Base-by-base conservation (phyloP, 2,797 vertebrate species). In the Podarcis siculus region DNA sequence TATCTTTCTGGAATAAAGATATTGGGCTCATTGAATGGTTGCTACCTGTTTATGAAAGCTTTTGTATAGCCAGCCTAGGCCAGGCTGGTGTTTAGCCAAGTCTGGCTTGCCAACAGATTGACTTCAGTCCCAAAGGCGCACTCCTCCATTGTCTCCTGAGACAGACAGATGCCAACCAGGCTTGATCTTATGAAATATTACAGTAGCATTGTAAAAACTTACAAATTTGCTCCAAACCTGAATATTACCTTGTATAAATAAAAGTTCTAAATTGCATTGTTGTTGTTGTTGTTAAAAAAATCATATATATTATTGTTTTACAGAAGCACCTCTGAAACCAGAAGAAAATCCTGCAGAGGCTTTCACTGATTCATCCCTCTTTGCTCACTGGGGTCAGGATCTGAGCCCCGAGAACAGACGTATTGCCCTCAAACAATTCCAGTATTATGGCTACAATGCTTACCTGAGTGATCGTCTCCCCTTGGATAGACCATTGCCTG, bases 361-460 rank as follows among this genome's bases (percentile, higher is more conserved):
- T 0, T 98, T 99, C 96, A 98, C 98, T 0, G 98, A 99, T 95
- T 99, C 99, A 0, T 99, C 98, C 0, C 97, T 99, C 86, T 99
- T 99, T 83, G 96, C 98, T 90, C 98, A 98, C 95, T 99, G 99
- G 99, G 99, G 99, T 90, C 98, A 98, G 96, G 98, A 99, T 73
- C 98, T 99, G 87, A 97, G 97, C 89, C 98, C 99, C 0, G 98
- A 99, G 91, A 97, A 97, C 86, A 96, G 98, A 30, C 96, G 98
- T 4, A 89, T 97, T 35, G 99, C 99, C 0, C 97, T 99, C 73
- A 99, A 99, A 94, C 98, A 98, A 94, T 99, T 99, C 96, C 99
- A 99, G 96, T 99, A 99, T 96, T 99, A 99, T 0, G 99, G 99
- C 91, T 99, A 99, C 96, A 99, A 99, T 0, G 98, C 98, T 90